Evolutionary conservation across 2,888 invertebrate genomes (phyloP).

Genomic region (Ptycholaimellus sp.): DNA sequence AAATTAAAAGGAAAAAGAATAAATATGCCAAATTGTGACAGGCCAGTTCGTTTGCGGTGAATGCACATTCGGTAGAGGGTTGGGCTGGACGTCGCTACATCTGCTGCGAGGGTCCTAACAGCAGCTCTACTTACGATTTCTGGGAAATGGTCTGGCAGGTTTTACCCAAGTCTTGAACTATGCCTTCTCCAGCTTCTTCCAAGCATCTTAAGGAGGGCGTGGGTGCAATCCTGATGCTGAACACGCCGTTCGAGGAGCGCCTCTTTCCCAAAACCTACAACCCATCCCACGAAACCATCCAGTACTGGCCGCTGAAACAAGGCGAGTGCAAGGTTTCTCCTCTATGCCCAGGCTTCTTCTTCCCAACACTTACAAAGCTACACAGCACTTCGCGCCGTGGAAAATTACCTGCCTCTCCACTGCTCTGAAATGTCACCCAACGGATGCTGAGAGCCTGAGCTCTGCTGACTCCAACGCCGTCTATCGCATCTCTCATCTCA

Average conservation of each 20-base stretch:
- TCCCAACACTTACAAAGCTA: no score
- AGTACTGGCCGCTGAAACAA: conserved; percentile 9
- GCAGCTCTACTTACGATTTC: conserved; percentile 8
- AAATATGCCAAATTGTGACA: no score
- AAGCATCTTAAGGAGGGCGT: neutral
- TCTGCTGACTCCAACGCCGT: no score
- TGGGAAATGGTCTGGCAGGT: no score
- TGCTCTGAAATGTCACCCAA: neutral
- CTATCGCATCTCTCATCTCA: conserved; percentile 8
- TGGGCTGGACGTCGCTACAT: no score
- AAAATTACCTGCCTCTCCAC: neutral
- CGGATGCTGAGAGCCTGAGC: no score
- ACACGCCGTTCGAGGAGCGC: conserved; percentile 9
- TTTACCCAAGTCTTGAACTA: no score
- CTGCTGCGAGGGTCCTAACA: conserved; percentile 6
- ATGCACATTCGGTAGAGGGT: conserved; percentile 9
- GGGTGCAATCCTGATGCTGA: conserved; percentile 4
- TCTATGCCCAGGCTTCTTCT: no score
- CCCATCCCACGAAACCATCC: conserved; percentile 5
- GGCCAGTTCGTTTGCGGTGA: no score
- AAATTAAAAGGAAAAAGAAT: no score
- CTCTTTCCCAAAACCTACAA: conserved; percentile 4
- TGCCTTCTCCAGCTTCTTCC: no score
- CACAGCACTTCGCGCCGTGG: neutral
- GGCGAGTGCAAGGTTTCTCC: no score